These are phyloP conservation scores for Phyllotreta cruciferae DNA, from an alignment of 2,888 invertebrate species.

Conservation along the genomic window DNA sequence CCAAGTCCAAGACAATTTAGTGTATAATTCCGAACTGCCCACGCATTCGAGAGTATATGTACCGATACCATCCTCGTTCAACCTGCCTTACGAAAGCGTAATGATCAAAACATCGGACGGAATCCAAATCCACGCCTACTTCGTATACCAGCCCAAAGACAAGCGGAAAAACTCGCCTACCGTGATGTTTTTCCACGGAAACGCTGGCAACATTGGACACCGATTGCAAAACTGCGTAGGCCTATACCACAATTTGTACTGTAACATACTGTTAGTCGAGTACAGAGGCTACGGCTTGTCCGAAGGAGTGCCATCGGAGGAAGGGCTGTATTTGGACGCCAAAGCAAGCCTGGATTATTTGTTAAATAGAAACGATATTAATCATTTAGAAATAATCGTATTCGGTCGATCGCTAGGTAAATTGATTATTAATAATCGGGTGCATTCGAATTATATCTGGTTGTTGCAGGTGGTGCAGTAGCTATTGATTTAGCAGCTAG, in stretches of 20 bases:
- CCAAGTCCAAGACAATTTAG: slow-evolving; percentile 82
- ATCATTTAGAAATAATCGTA: slow-evolving; percentile 82
- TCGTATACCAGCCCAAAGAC: slow-evolving; percentile 76
- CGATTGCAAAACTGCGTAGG: slow-evolving; percentile 79
- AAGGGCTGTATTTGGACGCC: slow-evolving; percentile 87
- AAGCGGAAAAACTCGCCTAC: slow-evolving; percentile 78
- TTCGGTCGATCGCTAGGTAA: slow-evolving; percentile 87
- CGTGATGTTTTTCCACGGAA: slow-evolving; percentile 91
- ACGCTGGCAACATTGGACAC: slow-evolving; percentile 97
- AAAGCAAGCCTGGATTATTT: slow-evolving; percentile 87
- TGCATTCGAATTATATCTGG: slow-evolving; percentile 7
- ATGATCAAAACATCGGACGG: slow-evolving; percentile 79
- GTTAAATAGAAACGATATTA: slow-evolving; percentile 80
- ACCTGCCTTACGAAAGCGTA: slow-evolving; percentile 85
- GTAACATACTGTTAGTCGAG: slow-evolving; percentile 91
- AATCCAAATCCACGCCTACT: slow-evolving; percentile 79
- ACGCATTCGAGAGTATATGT: slow-evolving; percentile 88
- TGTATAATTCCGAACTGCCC: slow-evolving; percentile 91
- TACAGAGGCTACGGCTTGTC: slow-evolving; percentile 95
- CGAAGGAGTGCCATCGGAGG: slow-evolving; percentile 86
- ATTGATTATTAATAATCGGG: not conserved
- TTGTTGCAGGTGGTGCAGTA: slow-evolving; percentile 81
- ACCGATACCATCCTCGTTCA: slow-evolving; percentile 84
- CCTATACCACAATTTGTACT: slow-evolving; percentile 79
- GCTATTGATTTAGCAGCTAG: slow-evolving; percentile 86